A percentile compares a stretch with the other conserved stretches of the same genome.
Evolutionary conservation across 2,888 invertebrate species (phyloP).

Genomic region (Melangyna quadrimaculata): DNA sequence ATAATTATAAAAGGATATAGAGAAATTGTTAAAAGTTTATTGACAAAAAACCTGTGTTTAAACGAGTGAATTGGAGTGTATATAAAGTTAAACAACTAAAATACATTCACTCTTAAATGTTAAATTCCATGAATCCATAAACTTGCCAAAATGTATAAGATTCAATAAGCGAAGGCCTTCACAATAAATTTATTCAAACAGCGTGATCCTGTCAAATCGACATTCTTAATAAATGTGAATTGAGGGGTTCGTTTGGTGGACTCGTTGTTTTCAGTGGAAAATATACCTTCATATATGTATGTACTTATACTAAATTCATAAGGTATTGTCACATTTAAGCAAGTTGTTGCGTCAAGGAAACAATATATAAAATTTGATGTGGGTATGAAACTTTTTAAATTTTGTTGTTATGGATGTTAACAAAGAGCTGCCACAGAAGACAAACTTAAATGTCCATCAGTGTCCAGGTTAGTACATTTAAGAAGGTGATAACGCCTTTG

Average conservation of each 20-base stretch:
- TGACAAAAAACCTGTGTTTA: too few relatives aligned
- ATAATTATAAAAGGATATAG: too few relatives aligned
- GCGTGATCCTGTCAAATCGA: conserved; percentile 25
- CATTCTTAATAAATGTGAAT: conserved; percentile 26
- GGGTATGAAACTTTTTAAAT: too few relatives aligned
- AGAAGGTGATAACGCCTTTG: too few relatives aligned
- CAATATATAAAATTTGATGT: background rate
- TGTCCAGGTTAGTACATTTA: too few relatives aligned
- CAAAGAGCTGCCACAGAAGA: too few relatives aligned
- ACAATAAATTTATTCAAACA: conserved; percentile 32
- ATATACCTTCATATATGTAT: too few relatives aligned
- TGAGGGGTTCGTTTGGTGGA: conserved; percentile 5
- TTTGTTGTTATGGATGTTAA: too few relatives aligned
- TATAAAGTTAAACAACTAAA: background rate
- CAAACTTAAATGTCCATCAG: too few relatives aligned
- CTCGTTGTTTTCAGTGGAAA: background rate
- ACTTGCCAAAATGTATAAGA: background rate
- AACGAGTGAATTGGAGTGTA: too few relatives aligned
- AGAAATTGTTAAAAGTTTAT: too few relatives aligned
- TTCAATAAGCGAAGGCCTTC: background rate
- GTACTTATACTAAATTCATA: too few relatives aligned
- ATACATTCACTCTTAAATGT: conserved; percentile 7
- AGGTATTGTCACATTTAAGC: background rate
- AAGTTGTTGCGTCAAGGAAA: background rate
- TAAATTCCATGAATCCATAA: background rate